phyloP scores from a whole-genome alignment of 2,797 vertebrate species.

The Champsocephalus esox region DNA sequence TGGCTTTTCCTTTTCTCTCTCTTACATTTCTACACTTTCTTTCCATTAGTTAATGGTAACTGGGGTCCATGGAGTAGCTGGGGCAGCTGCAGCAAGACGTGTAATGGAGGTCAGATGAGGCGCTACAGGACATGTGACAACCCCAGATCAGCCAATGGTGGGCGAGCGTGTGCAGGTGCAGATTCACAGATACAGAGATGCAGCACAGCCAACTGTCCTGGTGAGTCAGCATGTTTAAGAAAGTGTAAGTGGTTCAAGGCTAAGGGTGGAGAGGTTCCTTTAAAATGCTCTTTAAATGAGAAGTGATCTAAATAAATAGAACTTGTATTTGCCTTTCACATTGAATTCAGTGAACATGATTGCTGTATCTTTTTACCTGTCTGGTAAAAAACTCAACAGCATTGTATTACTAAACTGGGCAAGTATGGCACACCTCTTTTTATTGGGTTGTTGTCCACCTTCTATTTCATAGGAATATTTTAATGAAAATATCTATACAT shows the following conservation, averaged over 20 bases:
- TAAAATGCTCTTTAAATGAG: too few relatives aligned
- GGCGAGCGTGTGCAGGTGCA: conserved; percentile 91
- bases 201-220: conserved; percentile 86
- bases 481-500: too few relatives aligned
- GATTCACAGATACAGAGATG: conserved; percentile 94
- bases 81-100: conserved; percentile 93
- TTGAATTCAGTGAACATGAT: neutral
- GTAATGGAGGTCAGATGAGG: conserved; percentile 91
- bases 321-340: too few relatives aligned
- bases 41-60: conserved; percentile 89
- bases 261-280: neutral
- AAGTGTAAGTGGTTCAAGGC: neutral
- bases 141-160: conserved; percentile 89
- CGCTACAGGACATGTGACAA: conserved; percentile 93
- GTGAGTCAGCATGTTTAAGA: conserved; percentile 80
- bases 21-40: neutral
- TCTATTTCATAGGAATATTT: too few relatives aligned
- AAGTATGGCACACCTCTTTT: too few relatives aligned
- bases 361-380: neutral
- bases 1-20: neutral
- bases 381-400: too few relatives aligned
- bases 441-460: too few relatives aligned
- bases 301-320: neutral
- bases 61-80: conserved; percentile 95
- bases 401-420: too few relatives aligned